Evolutionary conservation across 2,888 invertebrate genomes (phyloP), one percentile per base, ranked within the genome.

Genomic region (Germaria angustata): DNA sequence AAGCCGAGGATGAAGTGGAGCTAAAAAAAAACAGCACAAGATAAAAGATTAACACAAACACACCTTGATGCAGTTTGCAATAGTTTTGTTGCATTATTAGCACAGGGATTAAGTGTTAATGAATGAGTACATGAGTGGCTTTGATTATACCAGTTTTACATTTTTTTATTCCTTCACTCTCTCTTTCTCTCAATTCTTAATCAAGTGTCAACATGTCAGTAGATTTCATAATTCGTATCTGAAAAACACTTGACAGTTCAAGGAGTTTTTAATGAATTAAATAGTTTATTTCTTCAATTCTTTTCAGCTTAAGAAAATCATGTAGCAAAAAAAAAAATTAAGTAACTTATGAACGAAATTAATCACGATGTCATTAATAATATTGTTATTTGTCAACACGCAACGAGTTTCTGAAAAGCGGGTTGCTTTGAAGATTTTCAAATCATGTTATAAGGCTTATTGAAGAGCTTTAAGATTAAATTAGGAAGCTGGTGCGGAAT

Each of bases 1-100:
- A 91, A 59, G 90, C 90, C 86, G 91, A 91, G 71, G 91, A 91
- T 86, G 91, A 91, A 87, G 91, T 90, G 80, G 91, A 91, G 87
- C 89, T 90, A 66, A 6, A 78, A 69, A 75, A 66, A n/a, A n/a
- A n/a, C n/a, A n/a, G 4, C 9, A 65, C 0, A 39, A 51, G 46
- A 9, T 2, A 49, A 36, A 61, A 28, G 44, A 41, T 63, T 34
- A 22, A 75, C 49, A 36, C 2, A 22, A 55, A 53, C 57, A 53
- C 39, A 49, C 11, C 24, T 8, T 22, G 24, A 15, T 5, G 15
- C 49, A 55, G n/a, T 34, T 15, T n/a, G 65, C 24, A 32, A 59
- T 66, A 46, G 46, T 44, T 66, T 44, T 80, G 17, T 53, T 51
- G 57, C 41, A 36, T n/a, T 76, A 53, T 66, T 53, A 28, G 44